Conservation (phyloP, 2,113 vertebrate species). For the Hypanus sabinus region DNA sequence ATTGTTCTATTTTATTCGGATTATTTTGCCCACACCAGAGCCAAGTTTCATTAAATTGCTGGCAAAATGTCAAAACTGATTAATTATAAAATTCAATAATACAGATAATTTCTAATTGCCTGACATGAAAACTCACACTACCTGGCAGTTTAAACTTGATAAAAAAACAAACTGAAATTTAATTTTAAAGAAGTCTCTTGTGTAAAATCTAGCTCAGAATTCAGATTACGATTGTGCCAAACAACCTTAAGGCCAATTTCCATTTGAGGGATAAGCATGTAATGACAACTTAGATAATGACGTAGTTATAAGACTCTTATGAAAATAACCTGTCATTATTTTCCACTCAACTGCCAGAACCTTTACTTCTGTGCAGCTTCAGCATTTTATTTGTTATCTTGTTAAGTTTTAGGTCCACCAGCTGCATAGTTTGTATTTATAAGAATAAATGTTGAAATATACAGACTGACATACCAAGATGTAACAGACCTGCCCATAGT, state of each 20-base stretch:
- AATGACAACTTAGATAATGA: conserved; percentile 17
- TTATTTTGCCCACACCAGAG: not conserved
- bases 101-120: not conserved
- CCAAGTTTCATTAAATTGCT: not conserved
- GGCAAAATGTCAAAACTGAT: not conserved
- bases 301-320: not conserved
- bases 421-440: not conserved
- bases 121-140: not conserved
- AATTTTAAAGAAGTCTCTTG: not conserved
- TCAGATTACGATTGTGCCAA: not conserved
- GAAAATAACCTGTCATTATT: not conserved
- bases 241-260: conserved; percentile 24
- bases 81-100: not conserved
- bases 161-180: not conserved
- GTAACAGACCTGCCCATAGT: not conserved
- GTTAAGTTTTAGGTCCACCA: too few species aligned
- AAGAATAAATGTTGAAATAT: not conserved
- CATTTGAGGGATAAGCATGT: not conserved
- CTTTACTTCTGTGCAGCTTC: not conserved
- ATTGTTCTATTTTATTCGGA: not conserved
- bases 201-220: not conserved
- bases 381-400: not conserved
- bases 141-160: not conserved
- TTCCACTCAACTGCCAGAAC: not conserved
- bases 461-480: not conserved